phyloP scores from a whole-genome alignment of 2,797 vertebrate species.

The Erethizon dorsatum region DNA sequence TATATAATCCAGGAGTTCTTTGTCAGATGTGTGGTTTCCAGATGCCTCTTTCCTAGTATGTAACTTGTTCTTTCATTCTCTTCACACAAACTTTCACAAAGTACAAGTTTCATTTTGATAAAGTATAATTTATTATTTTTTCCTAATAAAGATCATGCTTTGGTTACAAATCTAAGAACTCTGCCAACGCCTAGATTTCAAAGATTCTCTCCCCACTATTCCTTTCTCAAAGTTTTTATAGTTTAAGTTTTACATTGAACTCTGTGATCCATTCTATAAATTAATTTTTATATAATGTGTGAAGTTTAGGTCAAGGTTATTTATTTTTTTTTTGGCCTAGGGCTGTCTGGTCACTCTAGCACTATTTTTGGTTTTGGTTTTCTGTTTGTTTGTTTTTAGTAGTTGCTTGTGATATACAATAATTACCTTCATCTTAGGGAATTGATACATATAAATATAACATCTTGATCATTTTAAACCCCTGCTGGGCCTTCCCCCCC shows the following conservation, averaged over 20 bases:
- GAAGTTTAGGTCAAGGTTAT: not conserved
- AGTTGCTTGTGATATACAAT: too few relatives aligned
- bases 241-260: not conserved
- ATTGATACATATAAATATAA: too few relatives aligned
- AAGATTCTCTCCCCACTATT: not conserved
- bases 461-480: too few relatives aligned
- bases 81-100: not conserved
- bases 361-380: not conserved
- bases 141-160: not conserved
- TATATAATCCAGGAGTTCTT: not conserved
- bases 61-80: not conserved
- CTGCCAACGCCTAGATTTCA: not conserved
- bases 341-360: not conserved
- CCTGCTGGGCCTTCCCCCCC: too few relatives aligned
- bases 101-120: not conserved
- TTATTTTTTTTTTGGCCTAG: not conserved
- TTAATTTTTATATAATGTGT: not conserved
- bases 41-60: not conserved
- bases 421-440: too few relatives aligned
- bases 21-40: not conserved
- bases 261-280: not conserved
- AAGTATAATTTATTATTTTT: not conserved
- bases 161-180: not conserved
- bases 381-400: too few relatives aligned
- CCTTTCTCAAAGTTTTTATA: not conserved